phyloP scores from a whole-genome alignment of 2,888 invertebrate species.

The Amiota mariae region DNA sequence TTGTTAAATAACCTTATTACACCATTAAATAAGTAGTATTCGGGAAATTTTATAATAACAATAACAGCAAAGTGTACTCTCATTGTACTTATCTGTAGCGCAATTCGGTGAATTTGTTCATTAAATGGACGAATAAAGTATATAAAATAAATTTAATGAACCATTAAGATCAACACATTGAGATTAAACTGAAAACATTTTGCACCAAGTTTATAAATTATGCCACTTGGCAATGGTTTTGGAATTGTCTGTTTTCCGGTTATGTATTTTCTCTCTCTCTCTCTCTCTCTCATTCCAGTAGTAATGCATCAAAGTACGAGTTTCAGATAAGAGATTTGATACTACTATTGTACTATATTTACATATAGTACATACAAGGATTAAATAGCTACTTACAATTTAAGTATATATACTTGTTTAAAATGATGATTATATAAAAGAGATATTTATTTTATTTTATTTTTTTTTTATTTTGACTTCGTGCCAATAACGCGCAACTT shows the following conservation, averaged over 20 bases:
- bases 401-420: too few species aligned
- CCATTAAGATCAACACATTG: conserved; percentile 30
- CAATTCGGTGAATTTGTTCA: conserved; percentile 23
- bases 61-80: too few species aligned
- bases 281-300: too few species aligned
- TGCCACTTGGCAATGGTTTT: conserved; percentile 28
- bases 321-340: conserved; percentile 20
- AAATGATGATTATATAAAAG: too few species aligned
- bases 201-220: conserved; percentile 25
- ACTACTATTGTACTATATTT: background rate
- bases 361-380: too few species aligned
- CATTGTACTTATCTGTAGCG: conserved; percentile 17
- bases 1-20: conserved; percentile 9
- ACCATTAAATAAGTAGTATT: background rate
- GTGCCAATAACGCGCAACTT: too few species aligned
- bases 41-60: too few species aligned
- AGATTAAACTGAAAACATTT: conserved; percentile 18
- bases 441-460: too few species aligned
- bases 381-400: too few species aligned
- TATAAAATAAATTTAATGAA: conserved; percentile 31
- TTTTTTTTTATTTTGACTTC: too few species aligned
- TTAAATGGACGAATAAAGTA: conserved; percentile 28
- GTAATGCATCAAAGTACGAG: background rate
- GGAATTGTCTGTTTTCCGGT: too few species aligned
- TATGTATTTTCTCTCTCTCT: too few species aligned